Base-by-base conservation (phyloP, 2,888 invertebrate genomes). In the Tiliacea aurago region DNA sequence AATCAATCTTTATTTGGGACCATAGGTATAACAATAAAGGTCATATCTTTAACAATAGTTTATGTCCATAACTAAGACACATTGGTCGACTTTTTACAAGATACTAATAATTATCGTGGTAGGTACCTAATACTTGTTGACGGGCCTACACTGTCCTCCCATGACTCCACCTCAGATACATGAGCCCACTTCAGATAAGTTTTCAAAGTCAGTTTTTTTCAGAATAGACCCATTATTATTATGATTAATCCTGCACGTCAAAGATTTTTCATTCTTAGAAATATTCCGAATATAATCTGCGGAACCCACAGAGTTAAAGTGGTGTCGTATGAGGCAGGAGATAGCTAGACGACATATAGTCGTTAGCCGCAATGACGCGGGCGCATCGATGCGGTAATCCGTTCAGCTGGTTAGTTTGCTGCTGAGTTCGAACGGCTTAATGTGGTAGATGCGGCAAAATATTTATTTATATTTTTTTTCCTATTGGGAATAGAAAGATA, bases 351-450 rank as follows among this genome's bases (percentile, higher is more conserved):
- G 80, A 75, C 78, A 84, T 84, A 73, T 81, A 79, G 78, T 89
- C 90, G 88, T 89, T 90, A 90, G 85, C 80, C 58, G 79, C 70
- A 85, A 90, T 90, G 90, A 89, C 88, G 86, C 76, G 85, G 62
- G 71, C 84, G 83, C 86, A 84, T 76, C 85, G 73, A 73, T 78
- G 80, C 83, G 82, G 76, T 87, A 88, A 89, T 89, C 87, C 85
- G 87, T 84, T 87, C 83, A 77, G 51, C 81, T 74, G 78, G 80
- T 81, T 86, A 84, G 86, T 86, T 81, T 75, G 65, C 43, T 63
- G 18, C 20, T n/a, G 63, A 70, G 65, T 55, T 49, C 6, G 43
- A 73, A 71, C 11, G 3, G 7, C 18, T 58, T 13, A 4, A 0
- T n/a, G 13, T 49, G 28, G 15, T 66, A 33, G 76, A 84, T 81